Conservation (phyloP, 2,797 vertebrate species). For the Paramormyrops hopkinsi region DNA sequence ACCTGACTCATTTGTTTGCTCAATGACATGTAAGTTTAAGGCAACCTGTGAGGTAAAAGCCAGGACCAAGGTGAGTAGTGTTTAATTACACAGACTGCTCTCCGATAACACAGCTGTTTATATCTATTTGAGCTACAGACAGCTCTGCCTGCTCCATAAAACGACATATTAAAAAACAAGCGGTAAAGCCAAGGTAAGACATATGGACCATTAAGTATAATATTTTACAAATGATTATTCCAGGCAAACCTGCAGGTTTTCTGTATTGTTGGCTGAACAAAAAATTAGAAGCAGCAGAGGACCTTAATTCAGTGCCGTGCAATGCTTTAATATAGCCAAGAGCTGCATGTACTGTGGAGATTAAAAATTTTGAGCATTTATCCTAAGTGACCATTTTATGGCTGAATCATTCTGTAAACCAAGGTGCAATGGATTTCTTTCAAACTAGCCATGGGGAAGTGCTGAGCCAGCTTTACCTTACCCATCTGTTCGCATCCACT, state of each 20-base stretch:
- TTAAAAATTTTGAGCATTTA: not conserved
- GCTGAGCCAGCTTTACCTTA: not conserved
- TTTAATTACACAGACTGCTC: not conserved
- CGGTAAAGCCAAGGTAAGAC: not conserved
- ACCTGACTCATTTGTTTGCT: slow-evolving; percentile 4
- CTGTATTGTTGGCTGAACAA: not conserved
- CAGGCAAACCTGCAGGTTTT: not conserved
- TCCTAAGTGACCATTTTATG: not conserved
- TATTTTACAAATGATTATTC: not conserved
- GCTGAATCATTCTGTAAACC: not conserved
- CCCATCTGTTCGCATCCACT: not conserved
- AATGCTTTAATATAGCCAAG: not conserved
- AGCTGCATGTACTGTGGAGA: not conserved
- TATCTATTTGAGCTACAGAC: not conserved
- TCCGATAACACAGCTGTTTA: not conserved
- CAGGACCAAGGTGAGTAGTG: not conserved
- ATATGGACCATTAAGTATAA: not conserved
- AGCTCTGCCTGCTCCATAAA: not conserved
- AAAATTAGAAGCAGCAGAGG: not conserved
- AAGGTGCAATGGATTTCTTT: not conserved
- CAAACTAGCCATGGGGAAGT: not conserved
- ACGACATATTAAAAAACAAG: not conserved
- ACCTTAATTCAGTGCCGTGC: not conserved
- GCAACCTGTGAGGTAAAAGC: not conserved
- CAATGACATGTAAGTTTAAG: not conserved